Conservation (phyloP, 2,113 vertebrate genomes). For the Forbesichthys papilliferus region DNA sequence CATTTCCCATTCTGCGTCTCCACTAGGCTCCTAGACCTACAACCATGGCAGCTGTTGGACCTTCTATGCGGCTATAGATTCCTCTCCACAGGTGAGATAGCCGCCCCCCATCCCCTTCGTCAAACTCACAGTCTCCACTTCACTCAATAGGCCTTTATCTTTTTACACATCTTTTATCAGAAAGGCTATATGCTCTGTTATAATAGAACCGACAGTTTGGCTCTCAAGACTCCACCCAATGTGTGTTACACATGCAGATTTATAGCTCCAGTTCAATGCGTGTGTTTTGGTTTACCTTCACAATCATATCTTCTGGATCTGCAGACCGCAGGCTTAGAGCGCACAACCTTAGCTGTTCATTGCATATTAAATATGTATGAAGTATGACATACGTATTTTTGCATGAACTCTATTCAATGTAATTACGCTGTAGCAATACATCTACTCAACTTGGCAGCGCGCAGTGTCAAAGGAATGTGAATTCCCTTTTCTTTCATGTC, state of each 20-base stretch:
- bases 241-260: conserved; percentile 30
- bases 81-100: conserved; percentile 81
- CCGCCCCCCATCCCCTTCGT: conserved; percentile 52
- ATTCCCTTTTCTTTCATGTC: too few relatives aligned
- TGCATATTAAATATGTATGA: too few relatives aligned
- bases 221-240: conserved; percentile 48
- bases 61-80: conserved; percentile 79
- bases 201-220: conserved; percentile 33
- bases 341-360: too few relatives aligned
- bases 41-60: conserved; percentile 85
- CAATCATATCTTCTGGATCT: background rate
- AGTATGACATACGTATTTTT: too few relatives aligned
- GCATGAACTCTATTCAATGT: too few relatives aligned
- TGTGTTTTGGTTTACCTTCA: background rate
- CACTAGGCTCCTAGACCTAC: conserved; percentile 81
- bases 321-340: background rate
- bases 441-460: too few relatives aligned
- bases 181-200: conserved; percentile 46
- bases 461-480: too few relatives aligned
- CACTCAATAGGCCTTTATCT: conserved; percentile 73
- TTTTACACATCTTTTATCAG: conserved; percentile 66
- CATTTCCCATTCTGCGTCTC: conserved; percentile 79
- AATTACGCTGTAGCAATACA: too few relatives aligned
- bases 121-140: conserved; percentile 75
- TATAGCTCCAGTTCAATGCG: too few relatives aligned